Evolutionary conservation across 1,140 invertebrate species (phyloP), one percentile per base, ranked within the genome.

Genomic region (Drosophila trapezifrons): DNA sequence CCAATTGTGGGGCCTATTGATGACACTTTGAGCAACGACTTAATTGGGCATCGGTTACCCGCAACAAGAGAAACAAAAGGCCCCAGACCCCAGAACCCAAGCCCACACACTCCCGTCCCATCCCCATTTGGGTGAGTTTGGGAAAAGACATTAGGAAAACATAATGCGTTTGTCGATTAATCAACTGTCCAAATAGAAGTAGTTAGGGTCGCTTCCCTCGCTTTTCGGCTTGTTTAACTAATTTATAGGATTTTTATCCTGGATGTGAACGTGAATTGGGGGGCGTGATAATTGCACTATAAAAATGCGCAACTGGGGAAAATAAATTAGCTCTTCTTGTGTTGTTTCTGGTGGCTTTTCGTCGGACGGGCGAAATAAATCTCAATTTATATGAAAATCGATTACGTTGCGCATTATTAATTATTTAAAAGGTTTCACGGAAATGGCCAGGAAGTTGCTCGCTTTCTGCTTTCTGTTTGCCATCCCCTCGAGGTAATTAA

Each of bases 371-470:
- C 37, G 13, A 80, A 83, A 89, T 90, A 89, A 89, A 89, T 90
- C 84, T 90, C 78, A 90, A 90, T 89, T 89, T 84, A 84, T 90
- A 90, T 84, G 84, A 89, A 89, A 84, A 90, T 89, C 85, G 85
- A 89, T 89, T 89, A 76, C 73, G 56, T 63, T 46, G 55, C 66
- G 59, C 63, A 78, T 89, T 78, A 78, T 78, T 84, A 90, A 89
- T 84, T 90, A 89, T 80, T 87, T 83, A 87, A 89, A 80, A 84
- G 79, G 60, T 67, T 52, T 25, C 17, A 56, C 60, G 72, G 47
- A 86, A 86, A 81, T 80, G 75, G 76, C 55, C 64, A 70, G 69
- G 58, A 85, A 59, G 54, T 67, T 66, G 18, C 25, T 49, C 29
- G 52, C 32, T 45, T 42, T 49, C 25, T 55, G 58, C 20, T 25